These are phyloP conservation scores for Clostera curtula DNA, from an alignment of 2,888 invertebrate genomes.

Conservation along the genomic window DNA sequence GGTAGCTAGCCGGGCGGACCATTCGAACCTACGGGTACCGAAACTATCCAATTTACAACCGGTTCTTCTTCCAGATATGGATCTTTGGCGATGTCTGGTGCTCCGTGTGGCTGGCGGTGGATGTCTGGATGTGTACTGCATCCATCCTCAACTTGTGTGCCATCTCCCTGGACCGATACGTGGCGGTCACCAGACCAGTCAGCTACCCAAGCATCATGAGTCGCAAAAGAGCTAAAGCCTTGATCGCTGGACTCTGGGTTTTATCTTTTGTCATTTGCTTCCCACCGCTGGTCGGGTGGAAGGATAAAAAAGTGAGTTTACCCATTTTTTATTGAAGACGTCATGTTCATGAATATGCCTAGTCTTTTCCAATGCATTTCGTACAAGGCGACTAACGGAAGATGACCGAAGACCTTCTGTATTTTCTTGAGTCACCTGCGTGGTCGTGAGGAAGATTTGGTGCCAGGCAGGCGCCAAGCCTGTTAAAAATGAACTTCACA, in stretches of 20 bases:
- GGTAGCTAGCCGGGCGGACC: no score
- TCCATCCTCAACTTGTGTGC: conserved; percentile 97
- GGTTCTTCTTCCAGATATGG: conserved; percentile 85
- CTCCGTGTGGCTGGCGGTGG: conserved; percentile 96
- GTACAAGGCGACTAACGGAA: no score
- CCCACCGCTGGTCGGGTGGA: conserved; percentile 96
- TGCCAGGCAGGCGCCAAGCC: no score
- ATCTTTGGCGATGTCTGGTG: conserved; percentile 98
- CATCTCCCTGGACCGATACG: conserved; percentile 95
- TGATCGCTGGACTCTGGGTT: conserved; percentile 96
- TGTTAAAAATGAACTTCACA: no score
- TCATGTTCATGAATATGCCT: no score
- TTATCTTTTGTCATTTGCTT: conserved; percentile 97
- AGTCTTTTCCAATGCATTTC: no score
- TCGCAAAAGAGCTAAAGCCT: conserved; percentile 85
- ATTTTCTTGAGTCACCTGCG: no score
- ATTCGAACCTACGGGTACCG: no score
- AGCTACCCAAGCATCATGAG: conserved; percentile 96
- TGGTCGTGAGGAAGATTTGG: no score
- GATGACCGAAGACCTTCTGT: no score
- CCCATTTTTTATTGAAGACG: no score
- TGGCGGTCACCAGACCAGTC: conserved; percentile 97
- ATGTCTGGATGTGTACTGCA: conserved; percentile 99
- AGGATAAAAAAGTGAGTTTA: conserved; percentile 71
- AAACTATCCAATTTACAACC: no score